Percentiles rank a stretch among this genome's conserved stretches.
These are phyloP conservation scores for Micronycteris hirsuta DNA, from an alignment of 2,113 vertebrate species.

Conservation along the genomic window DNA sequence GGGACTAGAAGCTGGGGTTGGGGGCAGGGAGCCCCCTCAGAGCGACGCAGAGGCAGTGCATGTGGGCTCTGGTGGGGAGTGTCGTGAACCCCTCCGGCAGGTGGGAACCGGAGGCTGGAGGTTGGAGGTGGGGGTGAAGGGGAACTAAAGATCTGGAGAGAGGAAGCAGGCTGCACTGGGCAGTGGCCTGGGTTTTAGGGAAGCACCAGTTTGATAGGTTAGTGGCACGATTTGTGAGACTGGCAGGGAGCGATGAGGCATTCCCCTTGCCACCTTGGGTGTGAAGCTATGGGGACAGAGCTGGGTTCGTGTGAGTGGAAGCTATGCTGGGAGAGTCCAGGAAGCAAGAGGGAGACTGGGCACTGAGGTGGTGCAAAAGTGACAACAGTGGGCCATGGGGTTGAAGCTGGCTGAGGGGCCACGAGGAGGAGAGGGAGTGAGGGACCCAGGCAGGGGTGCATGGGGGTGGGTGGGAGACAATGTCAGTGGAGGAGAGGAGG, in stretches of 20 bases:
- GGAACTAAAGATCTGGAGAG: background rate
- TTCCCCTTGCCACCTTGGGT: background rate
- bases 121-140: background rate
- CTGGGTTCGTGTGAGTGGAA: background rate
- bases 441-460: background rate
- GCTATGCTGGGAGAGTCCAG: background rate
- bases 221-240: background rate
- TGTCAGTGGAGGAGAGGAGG: background rate
- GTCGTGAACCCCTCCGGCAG: accelerated
- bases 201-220: background rate
- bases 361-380: background rate
- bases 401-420: background rate
- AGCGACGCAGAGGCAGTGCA: background rate
- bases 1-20: background rate
- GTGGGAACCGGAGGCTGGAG: background rate
- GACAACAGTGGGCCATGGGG: background rate
- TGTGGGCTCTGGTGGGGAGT: background rate
- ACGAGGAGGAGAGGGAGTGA: background rate
- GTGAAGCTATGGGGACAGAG: background rate
- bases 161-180: background rate
- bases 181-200: background rate
- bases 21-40: background rate
- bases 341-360: background rate
- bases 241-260: background rate
- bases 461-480: background rate